A percentile compares a stretch with the other conserved stretches of the same genome.
Evolutionary conservation across 2,797 vertebrate genomes (phyloP).

Genomic region (Dendrocincla fuliginosa): DNA sequence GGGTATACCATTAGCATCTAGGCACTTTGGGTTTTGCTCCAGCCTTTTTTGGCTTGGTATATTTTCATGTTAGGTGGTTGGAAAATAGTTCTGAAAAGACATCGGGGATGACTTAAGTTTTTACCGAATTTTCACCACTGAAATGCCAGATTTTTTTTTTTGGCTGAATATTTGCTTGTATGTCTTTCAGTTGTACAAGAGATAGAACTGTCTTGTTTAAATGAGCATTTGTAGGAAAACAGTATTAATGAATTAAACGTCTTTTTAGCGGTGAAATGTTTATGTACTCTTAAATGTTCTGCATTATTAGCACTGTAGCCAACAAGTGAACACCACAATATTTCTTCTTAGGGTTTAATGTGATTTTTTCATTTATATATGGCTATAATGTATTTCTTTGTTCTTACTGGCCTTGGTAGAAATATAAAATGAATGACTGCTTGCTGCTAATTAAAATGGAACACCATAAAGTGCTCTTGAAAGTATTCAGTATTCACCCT

Average conservation of each 20-base stretch:
- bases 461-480: not conserved
- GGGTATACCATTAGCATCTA: not conserved
- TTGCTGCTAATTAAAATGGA: not conserved
- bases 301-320: accelerated
- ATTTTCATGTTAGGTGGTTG: not conserved
- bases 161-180: not conserved
- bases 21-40: not conserved
- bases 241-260: not conserved
- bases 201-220: not conserved
- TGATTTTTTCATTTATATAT: not conserved
- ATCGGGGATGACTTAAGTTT: not conserved
- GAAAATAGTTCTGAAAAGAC: not conserved
- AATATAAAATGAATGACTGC: not conserved
- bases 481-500: not conserved
- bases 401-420: not conserved
- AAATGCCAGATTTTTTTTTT: not conserved
- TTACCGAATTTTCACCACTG: not conserved
- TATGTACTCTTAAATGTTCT: not conserved
- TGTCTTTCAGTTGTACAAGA: not conserved
- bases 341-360: not conserved
- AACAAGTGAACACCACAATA: not conserved
- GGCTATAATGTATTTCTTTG: not conserved
- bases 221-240: not conserved
- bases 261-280: not conserved
- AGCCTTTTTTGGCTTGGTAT: not conserved